A percentile compares a stretch with the other conserved stretches of the same genome.
phyloP scores from a whole-genome alignment of 2,888 invertebrate species.

The Drosophila affinis region DNA sequence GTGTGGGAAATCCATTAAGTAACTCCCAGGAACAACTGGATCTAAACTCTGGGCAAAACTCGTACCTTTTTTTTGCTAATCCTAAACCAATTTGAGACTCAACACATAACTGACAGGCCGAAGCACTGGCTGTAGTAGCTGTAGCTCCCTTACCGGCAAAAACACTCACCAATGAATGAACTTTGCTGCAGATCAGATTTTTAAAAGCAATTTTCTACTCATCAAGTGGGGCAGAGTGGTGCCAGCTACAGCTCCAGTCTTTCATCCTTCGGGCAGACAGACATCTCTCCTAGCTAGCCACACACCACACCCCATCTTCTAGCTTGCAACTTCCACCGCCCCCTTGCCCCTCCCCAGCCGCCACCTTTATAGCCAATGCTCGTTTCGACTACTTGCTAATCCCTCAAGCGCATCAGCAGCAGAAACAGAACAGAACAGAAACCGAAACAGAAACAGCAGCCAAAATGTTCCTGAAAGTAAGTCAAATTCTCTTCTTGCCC shows the following conservation, averaged over 20 bases:
- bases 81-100: slow-evolving; percentile 16
- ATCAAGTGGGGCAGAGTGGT: slow-evolving; percentile 43
- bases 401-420: slow-evolving; percentile 66
- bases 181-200: slow-evolving; percentile 45
- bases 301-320: slow-evolving; percentile 8
- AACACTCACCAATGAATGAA: slow-evolving; percentile 14
- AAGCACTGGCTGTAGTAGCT: background rate
- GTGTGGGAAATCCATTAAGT: slow-evolving; percentile 11
- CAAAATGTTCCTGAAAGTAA: slow-evolving; percentile 59
- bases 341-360: no score
- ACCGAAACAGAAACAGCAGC: slow-evolving; percentile 20
- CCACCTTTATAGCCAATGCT: background rate
- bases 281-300: background rate
- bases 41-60: slow-evolving; percentile 12
- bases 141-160: slow-evolving; percentile 6
- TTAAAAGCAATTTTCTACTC: slow-evolving; percentile 53
- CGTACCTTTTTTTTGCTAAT: background rate
- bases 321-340: background rate
- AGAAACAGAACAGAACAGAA: slow-evolving; percentile 38
- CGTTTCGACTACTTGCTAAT: slow-evolving; percentile 46
- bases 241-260: slow-evolving; percentile 23
- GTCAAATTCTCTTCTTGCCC: slow-evolving; percentile 44
- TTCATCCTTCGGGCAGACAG: slow-evolving; percentile 14
- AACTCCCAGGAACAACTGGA: slow-evolving; percentile 1
- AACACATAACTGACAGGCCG: slow-evolving; percentile 14